phyloP scores from a whole-genome alignment of 2,888 invertebrate species.

The Augiades crinisus region DNA sequence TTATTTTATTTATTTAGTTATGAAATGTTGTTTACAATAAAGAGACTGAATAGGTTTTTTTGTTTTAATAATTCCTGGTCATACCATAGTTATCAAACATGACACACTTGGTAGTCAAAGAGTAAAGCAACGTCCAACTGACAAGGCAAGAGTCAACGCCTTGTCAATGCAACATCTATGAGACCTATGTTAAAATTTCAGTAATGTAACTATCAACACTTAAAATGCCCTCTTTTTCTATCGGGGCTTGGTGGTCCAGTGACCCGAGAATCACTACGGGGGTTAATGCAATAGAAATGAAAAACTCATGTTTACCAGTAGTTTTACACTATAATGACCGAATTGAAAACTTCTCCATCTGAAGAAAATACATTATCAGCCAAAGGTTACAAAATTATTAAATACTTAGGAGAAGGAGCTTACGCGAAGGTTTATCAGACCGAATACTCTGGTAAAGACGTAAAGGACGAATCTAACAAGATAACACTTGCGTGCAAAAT shows the following conservation, averaged over 20 bases:
- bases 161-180: not conserved
- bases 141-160: not conserved
- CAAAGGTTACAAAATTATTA: constrained; percentile 83
- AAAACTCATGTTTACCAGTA: constrained; percentile 44
- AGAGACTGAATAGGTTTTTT: not conserved
- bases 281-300: constrained; percentile 36
- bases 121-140: not conserved
- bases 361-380: constrained; percentile 71
- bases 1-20: not conserved
- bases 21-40: not conserved
- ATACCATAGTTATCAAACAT: not conserved
- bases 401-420: constrained; percentile 88
- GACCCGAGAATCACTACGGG: constrained; percentile 39
- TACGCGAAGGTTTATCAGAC: constrained; percentile 85
- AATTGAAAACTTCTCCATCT: constrained; percentile 64
- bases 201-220: constrained; percentile 41
- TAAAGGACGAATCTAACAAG: constrained; percentile 54
- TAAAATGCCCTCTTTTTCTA: constrained; percentile 57
- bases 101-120: not conserved
- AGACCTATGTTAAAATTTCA: constrained; percentile 39
- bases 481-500: constrained; percentile 85
- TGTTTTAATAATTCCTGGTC: no score
- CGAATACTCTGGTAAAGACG: constrained; percentile 57
- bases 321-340: constrained; percentile 65
- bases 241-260: constrained; percentile 42